Evolutionary conservation across 1,140 invertebrate species (phyloP).

Genomic region (Tetraneura akinire): DNA sequence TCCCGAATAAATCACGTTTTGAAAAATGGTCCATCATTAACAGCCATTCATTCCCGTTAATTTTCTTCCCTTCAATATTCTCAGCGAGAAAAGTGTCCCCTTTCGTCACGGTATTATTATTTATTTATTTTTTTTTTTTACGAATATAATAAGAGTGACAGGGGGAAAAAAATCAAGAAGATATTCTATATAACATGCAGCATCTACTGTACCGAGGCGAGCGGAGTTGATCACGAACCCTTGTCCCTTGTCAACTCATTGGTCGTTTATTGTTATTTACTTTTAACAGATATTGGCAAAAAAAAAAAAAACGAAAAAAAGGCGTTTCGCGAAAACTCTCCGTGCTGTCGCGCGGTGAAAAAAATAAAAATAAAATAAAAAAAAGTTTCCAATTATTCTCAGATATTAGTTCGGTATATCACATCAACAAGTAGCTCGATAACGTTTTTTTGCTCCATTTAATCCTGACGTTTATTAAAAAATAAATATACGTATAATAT

Average conservation of each 20-base stretch:
- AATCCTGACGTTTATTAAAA: slow-evolving; percentile 50
- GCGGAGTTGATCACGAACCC: neutral
- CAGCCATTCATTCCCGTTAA: slow-evolving; percentile 49
- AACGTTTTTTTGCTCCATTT: slow-evolving; percentile 36
- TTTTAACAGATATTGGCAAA: slow-evolving; percentile 50
- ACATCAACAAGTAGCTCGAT: slow-evolving; percentile 45
- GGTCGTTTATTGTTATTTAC: slow-evolving; percentile 52
- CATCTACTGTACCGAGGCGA: slow-evolving; percentile 12
- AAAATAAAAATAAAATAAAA: neutral
- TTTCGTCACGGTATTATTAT: neutral
- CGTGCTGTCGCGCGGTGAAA: neutral
- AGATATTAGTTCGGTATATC: slow-evolving; percentile 42
- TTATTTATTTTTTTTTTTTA: slow-evolving; percentile 12
- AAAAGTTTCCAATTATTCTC: slow-evolving; percentile 47
- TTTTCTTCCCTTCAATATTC: slow-evolving; percentile 51
- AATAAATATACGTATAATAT: slow-evolving; percentile 9
- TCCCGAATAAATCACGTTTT: slow-evolving; percentile 48
- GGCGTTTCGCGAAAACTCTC: slow-evolving; percentile 28
- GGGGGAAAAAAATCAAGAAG: slow-evolving; percentile 22
- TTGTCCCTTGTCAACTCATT: slow-evolving; percentile 51
- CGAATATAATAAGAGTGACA: slow-evolving; percentile 30
- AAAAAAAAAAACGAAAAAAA: too few relatives aligned
- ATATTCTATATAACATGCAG: slow-evolving; percentile 1
- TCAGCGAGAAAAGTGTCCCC: slow-evolving; percentile 25
- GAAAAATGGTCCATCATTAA: slow-evolving; percentile 50